A percentile compares a stretch with the other conserved stretches of the same genome.
Conservation (phyloP, 2,888 invertebrate genomes). For the Platycnemis pennipes region DNA sequence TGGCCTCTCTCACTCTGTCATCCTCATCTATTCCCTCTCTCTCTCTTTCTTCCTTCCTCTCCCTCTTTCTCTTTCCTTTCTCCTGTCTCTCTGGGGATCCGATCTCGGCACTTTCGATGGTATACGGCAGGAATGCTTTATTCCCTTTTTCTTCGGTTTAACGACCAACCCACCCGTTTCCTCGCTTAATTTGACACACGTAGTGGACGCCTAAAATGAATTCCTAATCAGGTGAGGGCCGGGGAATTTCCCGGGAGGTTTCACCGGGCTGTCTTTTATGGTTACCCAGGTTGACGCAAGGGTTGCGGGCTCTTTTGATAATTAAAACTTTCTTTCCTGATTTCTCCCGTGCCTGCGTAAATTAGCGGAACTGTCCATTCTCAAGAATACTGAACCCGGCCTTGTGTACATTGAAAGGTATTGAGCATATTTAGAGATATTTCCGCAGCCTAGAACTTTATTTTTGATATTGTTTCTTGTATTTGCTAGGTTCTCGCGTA, state of each 20-base stretch:
- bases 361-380: no score
- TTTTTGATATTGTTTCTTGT: no score
- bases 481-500: no score
- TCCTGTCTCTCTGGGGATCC: no score
- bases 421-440: no score
- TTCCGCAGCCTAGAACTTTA: no score
- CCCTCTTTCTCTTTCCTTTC: background rate
- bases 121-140: background rate
- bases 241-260: background rate
- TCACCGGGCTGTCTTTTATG: background rate
- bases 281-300: background rate
- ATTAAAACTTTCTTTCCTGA: background rate
- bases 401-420: no score
- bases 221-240: background rate
- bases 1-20: background rate
- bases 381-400: no score
- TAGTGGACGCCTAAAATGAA: background rate
- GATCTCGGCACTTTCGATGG: background rate
- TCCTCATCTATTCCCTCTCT: background rate
- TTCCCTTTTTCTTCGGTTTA: background rate
- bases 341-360: background rate
- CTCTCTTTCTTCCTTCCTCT: background rate
- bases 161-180: background rate
- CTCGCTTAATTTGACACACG: background rate
- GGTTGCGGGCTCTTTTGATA: constrained; percentile 3